phyloP scores from a whole-genome alignment of 2,797 vertebrate genomes.

The Ceyx erithaca region DNA sequence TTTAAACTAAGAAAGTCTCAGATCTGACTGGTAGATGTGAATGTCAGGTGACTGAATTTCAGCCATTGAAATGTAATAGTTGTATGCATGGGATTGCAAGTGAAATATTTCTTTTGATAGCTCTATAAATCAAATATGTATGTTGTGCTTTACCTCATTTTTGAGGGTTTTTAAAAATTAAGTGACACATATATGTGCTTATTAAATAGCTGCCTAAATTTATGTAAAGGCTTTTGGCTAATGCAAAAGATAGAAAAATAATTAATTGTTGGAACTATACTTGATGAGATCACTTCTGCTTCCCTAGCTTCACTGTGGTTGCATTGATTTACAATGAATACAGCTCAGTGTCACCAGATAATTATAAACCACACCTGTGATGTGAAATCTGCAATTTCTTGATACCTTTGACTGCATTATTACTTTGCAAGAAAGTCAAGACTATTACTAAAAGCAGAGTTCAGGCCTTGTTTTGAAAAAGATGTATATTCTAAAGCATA shows the following conservation, averaged over 20 bases:
- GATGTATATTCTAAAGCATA: not conserved
- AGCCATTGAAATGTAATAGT: not conserved
- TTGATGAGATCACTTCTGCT: not conserved
- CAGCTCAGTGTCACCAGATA: not conserved
- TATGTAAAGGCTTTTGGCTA: not conserved
- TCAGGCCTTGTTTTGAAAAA: not conserved
- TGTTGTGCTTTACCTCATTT: not conserved
- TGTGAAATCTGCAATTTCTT: not conserved
- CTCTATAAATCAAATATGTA: not conserved
- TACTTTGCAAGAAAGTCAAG: not conserved
- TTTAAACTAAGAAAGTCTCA: not conserved
- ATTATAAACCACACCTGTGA: not conserved
- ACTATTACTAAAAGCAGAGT: not conserved
- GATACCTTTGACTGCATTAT: not conserved
- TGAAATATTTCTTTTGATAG: not conserved
- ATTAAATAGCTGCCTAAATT: not conserved
- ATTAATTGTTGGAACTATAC: not conserved
- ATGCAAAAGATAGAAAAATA: not conserved
- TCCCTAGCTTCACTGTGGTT: not conserved
- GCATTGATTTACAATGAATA: not conserved
- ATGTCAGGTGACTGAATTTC: not conserved
- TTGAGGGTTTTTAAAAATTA: too few relatives aligned
- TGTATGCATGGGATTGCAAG: not conserved
- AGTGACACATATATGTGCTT: not conserved
- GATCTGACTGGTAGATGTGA: not conserved